Conservation (phyloP, 2,113 vertebrate genomes). For the Bettongia penicillata region DNA sequence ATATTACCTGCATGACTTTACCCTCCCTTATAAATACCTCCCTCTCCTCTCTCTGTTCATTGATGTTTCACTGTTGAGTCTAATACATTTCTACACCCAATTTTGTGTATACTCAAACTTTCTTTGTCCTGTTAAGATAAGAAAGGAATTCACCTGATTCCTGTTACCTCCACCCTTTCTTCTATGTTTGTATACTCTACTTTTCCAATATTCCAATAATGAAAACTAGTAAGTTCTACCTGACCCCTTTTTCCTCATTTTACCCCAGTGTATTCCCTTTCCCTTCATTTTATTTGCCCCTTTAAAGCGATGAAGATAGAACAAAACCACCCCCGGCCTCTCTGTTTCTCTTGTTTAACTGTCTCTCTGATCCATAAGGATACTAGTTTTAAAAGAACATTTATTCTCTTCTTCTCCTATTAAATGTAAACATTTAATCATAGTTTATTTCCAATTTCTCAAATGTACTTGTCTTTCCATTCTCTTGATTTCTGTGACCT, state of each 20-base stretch:
- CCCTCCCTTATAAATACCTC: background rate
- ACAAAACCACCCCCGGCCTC: background rate
- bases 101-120: background rate
- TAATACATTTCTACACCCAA: background rate
- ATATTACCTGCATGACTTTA: background rate
- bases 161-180: background rate
- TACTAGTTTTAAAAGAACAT: background rate
- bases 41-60: background rate
- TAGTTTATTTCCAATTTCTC: too few species aligned
- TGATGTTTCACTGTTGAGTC: background rate
- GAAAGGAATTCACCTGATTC: background rate
- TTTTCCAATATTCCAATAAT: background rate
- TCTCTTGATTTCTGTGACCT: too few species aligned
- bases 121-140: background rate
- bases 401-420: background rate
- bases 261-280: background rate
- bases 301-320: background rate
- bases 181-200: background rate
- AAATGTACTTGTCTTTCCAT: too few species aligned
- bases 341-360: background rate
- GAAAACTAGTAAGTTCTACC: background rate
- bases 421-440: background rate
- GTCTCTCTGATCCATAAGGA: background rate
- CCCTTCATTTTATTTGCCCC: background rate
- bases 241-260: background rate